These are phyloP conservation scores for Papilio protenor DNA, from an alignment of 2,888 invertebrate species.

Conservation along the genomic window DNA sequence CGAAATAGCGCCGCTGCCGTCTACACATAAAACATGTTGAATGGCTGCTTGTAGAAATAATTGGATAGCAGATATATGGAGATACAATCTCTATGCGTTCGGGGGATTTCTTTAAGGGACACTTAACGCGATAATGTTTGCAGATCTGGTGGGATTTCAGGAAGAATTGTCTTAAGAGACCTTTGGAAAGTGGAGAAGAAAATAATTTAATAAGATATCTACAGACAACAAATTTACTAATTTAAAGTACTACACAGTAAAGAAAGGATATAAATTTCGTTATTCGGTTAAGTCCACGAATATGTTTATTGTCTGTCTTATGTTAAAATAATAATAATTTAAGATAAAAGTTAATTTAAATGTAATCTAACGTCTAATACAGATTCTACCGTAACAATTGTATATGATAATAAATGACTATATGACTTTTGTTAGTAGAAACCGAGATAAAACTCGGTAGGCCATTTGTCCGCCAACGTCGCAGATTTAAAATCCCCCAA, in stretches of 20 bases:
- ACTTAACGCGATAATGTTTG: slow-evolving; percentile 12
- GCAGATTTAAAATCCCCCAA: slow-evolving; percentile 42
- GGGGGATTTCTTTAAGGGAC: slow-evolving; percentile 30
- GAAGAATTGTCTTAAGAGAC: background rate
- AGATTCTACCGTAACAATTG: slow-evolving; percentile 30
- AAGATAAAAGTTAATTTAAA: background rate
- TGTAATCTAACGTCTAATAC: no score
- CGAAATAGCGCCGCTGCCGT: slow-evolving; percentile 31
- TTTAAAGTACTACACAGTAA: background rate
- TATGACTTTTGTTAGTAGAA: slow-evolving; percentile 32
- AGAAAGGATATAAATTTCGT: background rate
- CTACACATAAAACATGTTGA: slow-evolving; percentile 39
- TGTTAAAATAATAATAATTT: background rate
- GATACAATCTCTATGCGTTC: slow-evolving; percentile 25
- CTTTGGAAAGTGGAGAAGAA: no score
- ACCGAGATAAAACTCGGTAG: slow-evolving; percentile 40
- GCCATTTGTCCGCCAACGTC: slow-evolving; percentile 40
- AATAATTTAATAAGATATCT: no score
- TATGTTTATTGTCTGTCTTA: no score
- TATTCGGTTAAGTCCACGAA: no score
- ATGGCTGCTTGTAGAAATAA: slow-evolving; percentile 37
- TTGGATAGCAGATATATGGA: slow-evolving; percentile 33
- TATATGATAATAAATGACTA: slow-evolving; percentile 13
- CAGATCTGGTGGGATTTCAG: background rate
- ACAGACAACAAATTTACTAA: no score